Base-by-base conservation (phyloP, 2,113 vertebrate species). In the Hyaena hyaena region DNA sequence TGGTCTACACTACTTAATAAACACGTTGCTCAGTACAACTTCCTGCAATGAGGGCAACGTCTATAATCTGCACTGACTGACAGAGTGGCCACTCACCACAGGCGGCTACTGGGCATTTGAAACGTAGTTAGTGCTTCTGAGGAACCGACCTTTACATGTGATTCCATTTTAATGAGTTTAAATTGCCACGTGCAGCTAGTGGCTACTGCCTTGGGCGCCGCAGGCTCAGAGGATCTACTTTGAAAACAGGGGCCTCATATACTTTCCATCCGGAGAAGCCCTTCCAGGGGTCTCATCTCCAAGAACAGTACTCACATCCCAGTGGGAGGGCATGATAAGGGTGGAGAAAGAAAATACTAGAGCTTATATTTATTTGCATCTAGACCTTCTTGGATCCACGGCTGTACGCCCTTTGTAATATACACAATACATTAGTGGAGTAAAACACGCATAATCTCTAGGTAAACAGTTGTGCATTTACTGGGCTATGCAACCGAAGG, bases 121-220 rank as follows among this genome's bases (percentile, higher is more conserved):
- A 65, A 33, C 5, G 10, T 9, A 50, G 35, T n/a, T 17, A 15
- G 17, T 8, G 28, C 58, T 39, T 71, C 63, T 65, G 66, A 73
- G 66, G 39, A 69, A 21, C n/a, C 16, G 45, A 39, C 31, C 35
- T 58, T 74, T 61, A 74, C 4, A 12, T 11, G 35, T 28, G 10
- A 17, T 15, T 65, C 95, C 86, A 23, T 55, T 63, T 55, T 15
- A 39, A 14, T 61, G 50, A 53, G 15, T 58, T 63, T 28, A 53
- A 88, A 53, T 5, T 71, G 53, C 33, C 35, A 21, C 15, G 1
- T 2, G 9, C 4, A 71, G 50, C 69, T 31, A 21, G 1, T 12
- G 35, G 23, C 66, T 12, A 31, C 33, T 24, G 2, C 8, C 3
- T 0, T 16, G 35, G 77, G 63, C 7, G 0, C 16, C 2, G 0